phyloP scores from a whole-genome alignment of 2,797 vertebrate species.

The Macropodus opercularis region DNA sequence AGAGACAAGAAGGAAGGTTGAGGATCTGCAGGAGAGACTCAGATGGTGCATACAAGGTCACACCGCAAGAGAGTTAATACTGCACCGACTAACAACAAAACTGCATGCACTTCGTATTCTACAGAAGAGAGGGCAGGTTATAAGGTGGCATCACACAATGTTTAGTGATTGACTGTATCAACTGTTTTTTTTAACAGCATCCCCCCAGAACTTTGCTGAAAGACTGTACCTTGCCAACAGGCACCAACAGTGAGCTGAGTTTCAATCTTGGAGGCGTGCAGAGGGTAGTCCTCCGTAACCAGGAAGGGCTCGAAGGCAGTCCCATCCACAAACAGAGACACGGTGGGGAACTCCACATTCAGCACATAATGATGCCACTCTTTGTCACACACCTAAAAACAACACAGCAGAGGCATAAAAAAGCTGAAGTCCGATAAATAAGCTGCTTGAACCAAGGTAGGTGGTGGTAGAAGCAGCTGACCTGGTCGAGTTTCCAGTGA shows the following conservation, averaged over 20 bases:
- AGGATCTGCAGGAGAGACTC: constrained; percentile 64
- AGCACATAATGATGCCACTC: constrained; percentile 98
- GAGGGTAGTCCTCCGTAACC: constrained; percentile 94
- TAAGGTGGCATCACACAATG: background rate
- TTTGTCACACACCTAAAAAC: constrained; percentile 91
- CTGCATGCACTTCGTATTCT: constrained; percentile 16
- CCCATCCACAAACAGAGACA: constrained; percentile 92
- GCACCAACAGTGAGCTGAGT: constrained; percentile 95
- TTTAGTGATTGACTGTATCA: background rate
- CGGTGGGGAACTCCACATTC: constrained; percentile 89
- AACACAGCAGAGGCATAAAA: background rate
- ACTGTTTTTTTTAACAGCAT: background rate
- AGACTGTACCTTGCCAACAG: constrained; percentile 94
- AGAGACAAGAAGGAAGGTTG: constrained; percentile 77
- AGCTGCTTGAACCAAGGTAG: background rate
- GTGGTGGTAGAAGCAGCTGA: constrained; percentile 54
- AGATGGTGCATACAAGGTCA: constrained; percentile 48
- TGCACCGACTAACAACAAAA: background rate
- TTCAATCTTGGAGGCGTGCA: constrained; percentile 90
- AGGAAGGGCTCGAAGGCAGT: constrained; percentile 92
- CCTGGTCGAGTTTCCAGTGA: constrained; percentile 97
- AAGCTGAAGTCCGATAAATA: background rate
- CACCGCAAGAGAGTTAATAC: constrained; percentile 42
- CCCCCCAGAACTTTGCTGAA: background rate
- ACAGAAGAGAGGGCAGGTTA: constrained; percentile 4